Evolutionary conservation across 2,113 vertebrate genomes (phyloP).

Genomic region (Pantherophis guttatus): DNA sequence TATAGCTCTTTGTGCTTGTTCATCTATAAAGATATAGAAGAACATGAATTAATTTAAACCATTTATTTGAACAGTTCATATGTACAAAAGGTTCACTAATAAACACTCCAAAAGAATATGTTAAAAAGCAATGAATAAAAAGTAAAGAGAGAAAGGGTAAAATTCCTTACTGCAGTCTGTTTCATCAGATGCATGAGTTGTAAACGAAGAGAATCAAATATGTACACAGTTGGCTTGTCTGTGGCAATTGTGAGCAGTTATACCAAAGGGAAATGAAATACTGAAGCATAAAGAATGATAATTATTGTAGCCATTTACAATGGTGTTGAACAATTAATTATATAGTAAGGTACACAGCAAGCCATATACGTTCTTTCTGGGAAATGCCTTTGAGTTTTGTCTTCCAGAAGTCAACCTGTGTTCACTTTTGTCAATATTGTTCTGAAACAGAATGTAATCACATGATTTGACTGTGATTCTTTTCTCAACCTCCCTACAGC

Average conservation of each 20-base stretch:
- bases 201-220: not conserved
- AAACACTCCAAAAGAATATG: not conserved
- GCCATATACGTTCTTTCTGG: not conserved
- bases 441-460: not conserved
- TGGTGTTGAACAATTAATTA: not conserved
- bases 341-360: not conserved
- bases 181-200: not conserved
- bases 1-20: not conserved
- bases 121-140: not conserved
- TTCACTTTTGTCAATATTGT: not conserved
- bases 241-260: not conserved
- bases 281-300: not conserved
- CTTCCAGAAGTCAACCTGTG: not conserved
- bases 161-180: not conserved
- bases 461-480: not conserved
- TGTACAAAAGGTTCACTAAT: not conserved
- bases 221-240: not conserved
- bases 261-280: not conserved
- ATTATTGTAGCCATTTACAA: not conserved
- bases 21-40: not conserved
- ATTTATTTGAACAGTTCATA: not conserved
- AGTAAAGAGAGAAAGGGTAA: not conserved
- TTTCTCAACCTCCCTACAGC: slow-evolving; percentile 6
- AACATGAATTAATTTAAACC: not conserved
- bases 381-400: not conserved